Percentiles rank a stretch among this genome's conserved stretches.
Conservation (phyloP, 2,888 invertebrate species). For the Glaucopsyche alexis region DNA sequence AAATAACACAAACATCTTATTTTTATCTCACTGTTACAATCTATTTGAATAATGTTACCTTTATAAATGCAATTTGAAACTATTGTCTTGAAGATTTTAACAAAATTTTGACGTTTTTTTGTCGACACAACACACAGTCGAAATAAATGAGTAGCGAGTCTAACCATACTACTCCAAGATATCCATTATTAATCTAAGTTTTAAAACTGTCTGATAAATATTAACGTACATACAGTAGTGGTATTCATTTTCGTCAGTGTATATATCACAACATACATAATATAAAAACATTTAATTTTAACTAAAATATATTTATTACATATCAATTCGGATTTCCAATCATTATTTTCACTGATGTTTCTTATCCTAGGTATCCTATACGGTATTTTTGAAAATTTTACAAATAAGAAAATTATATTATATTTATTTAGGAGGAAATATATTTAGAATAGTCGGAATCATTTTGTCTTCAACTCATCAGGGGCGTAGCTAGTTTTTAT, state of each 20-base stretch:
- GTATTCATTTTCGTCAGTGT: not conserved
- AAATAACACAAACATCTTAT: too few species aligned
- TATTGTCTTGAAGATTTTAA: too few species aligned
- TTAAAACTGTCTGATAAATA: not conserved
- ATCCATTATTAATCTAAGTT: not conserved
- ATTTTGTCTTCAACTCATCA: constrained; percentile 12
- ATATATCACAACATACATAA: constrained; percentile 19
- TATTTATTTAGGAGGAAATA: constrained; percentile 19
- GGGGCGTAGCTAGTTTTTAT: constrained; percentile 7
- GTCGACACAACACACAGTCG: too few species aligned
- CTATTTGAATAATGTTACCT: too few species aligned
- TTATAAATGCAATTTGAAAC: not conserved
- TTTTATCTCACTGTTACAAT: too few species aligned
- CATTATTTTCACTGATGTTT: constrained; percentile 43
- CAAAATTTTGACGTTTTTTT: too few species aligned
- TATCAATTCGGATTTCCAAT: constrained; percentile 30
- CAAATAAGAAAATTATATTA: constrained; percentile 48
- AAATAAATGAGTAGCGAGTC: too few species aligned
- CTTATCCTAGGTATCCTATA: constrained; percentile 46
- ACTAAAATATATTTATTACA: constrained; percentile 24
- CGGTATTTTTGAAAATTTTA: constrained; percentile 66
- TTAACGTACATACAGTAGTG: not conserved
- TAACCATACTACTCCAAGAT: too few species aligned
- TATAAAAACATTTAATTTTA: not conserved
- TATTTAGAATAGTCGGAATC: constrained; percentile 11